These are phyloP conservation scores for Calliopum simillimum DNA, from an alignment of 2,888 invertebrate species.

Conservation along the genomic window DNA sequence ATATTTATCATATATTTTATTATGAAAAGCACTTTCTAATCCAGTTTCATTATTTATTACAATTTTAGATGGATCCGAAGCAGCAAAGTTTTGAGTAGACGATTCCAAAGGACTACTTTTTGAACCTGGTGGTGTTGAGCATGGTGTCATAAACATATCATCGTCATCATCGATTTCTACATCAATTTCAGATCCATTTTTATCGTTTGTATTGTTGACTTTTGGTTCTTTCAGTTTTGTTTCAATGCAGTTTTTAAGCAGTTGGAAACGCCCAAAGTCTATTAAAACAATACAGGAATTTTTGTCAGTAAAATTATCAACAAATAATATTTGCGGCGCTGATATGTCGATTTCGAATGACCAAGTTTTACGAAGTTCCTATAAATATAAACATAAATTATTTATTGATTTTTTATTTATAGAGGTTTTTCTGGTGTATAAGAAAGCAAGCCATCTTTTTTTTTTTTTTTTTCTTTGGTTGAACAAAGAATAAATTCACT, in stretches of 20 bases:
- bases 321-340: conserved; percentile 92
- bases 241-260: conserved; percentile 58
- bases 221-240: conserved; percentile 33
- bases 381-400: conserved; percentile 41
- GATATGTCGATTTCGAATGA: conserved; percentile 91
- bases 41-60: conserved; percentile 72
- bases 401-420: no score
- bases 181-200: conserved; percentile 47
- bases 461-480: no score
- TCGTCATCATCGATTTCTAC: conserved; percentile 72
- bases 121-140: conserved; percentile 87
- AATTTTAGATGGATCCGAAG: conserved; percentile 71
- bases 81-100: conserved; percentile 62
- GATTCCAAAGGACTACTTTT: conserved; percentile 72
- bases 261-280: conserved; percentile 86
- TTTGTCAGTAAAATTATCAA: conserved; percentile 81
- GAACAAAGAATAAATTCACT: no score
- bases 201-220: conserved; percentile 18
- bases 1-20: conserved; percentile 82
- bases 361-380: conserved; percentile 82
- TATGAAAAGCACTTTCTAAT: conserved; percentile 74
- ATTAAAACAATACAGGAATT: conserved; percentile 85
- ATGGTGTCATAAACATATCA: conserved; percentile 84
- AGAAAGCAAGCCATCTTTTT: no score
- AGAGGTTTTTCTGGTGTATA: no score